Conservation (phyloP, 2,888 invertebrate species). For the Eurois occulta region DNA sequence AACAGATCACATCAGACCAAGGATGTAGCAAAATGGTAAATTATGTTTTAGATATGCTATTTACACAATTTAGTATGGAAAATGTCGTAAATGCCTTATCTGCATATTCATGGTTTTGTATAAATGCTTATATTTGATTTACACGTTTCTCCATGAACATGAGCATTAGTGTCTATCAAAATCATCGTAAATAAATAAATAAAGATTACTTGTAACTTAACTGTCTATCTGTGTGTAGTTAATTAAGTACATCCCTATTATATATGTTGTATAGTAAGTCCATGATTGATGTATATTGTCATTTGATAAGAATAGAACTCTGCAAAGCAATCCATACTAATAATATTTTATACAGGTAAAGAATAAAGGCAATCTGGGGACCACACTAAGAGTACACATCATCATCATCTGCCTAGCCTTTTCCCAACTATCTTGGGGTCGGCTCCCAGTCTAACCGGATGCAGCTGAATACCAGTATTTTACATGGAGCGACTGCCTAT, state of each 20-base stretch:
- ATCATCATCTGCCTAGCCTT: too few relatives aligned
- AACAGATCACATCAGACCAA: neutral
- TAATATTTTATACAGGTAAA: neutral
- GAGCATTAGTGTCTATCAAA: constrained; percentile 37
- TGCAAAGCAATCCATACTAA: neutral
- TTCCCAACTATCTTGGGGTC: too few relatives aligned
- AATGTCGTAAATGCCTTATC: constrained; percentile 32
- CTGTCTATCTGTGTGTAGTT: constrained; percentile 1
- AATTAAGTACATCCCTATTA: neutral
- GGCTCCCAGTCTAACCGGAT: too few relatives aligned
- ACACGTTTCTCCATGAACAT: constrained; percentile 40
- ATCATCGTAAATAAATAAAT: constrained; percentile 43
- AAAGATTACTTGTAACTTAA: neutral
- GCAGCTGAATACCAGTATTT: too few relatives aligned
- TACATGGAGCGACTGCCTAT: too few relatives aligned
- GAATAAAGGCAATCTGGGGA: neutral
- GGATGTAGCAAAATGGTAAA: constrained; percentile 2
- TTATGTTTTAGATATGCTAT: neutral
- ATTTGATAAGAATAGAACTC: constrained; percentile 17
- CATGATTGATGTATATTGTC: neutral
- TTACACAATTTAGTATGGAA: constrained; percentile 40
- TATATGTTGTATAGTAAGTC: neutral
- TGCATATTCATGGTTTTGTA: constrained; percentile 32
- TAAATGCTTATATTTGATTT: constrained; percentile 44
- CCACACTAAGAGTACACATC: too few relatives aligned